These are phyloP conservation scores for Paraplagusia blochii DNA, from an alignment of 2,113 vertebrate species.

Conservation along the genomic window DNA sequence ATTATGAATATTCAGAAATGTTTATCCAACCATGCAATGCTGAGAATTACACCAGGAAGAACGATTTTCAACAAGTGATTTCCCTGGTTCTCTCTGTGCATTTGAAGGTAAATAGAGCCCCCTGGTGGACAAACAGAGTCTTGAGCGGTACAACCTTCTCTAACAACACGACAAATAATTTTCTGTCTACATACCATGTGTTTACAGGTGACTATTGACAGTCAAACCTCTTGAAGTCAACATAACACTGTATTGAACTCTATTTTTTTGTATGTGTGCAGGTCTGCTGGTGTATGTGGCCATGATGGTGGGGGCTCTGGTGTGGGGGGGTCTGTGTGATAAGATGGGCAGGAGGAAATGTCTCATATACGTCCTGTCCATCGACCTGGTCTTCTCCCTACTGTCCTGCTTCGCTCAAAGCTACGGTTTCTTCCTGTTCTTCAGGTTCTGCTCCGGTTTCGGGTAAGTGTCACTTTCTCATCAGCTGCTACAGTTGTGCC, in stretches of 20 bases:
- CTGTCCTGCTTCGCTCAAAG: conserved; percentile 93
- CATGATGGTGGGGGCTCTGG: conserved; percentile 93
- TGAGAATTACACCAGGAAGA: neutral
- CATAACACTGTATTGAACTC: neutral
- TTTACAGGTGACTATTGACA: no score
- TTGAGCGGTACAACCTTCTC: neutral
- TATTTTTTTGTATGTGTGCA: conserved; percentile 44
- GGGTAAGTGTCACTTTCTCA: conserved; percentile 83
- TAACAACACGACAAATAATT: no score
- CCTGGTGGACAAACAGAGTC: conserved; percentile 47
- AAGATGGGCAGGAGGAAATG: conserved; percentile 91
- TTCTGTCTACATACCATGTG: neutral
- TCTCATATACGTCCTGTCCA: conserved; percentile 87
- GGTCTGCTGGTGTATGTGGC: conserved; percentile 94
- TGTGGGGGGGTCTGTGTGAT: conserved; percentile 91
- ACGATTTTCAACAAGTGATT: neutral
- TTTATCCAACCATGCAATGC: neutral
- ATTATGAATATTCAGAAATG: neutral
- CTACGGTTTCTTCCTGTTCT: conserved; percentile 96
- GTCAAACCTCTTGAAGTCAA: no score
- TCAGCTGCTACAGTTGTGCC: no score
- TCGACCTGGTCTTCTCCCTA: conserved; percentile 91
- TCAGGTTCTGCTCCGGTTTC: conserved; percentile 93
- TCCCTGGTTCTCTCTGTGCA: neutral
- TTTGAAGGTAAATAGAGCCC: conserved; percentile 52